Conservation (phyloP, 1,140 invertebrate species). For the Aphis gossypii region DNA sequence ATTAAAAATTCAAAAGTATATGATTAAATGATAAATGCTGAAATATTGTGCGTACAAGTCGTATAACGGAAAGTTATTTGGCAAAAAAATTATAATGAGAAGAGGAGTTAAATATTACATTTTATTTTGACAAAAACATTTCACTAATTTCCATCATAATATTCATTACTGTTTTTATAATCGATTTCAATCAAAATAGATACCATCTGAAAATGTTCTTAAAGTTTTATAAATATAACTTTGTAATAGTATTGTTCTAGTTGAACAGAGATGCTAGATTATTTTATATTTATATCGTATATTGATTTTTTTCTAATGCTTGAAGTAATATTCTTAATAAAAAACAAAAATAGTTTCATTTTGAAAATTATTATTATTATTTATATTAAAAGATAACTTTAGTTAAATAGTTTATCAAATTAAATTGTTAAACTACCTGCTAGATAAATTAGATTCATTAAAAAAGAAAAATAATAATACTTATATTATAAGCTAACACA, state of each 20-base stretch:
- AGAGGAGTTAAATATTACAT: neutral
- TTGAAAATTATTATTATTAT: neutral
- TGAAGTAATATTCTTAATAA: neutral
- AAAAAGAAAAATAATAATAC: neutral
- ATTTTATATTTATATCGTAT: neutral
- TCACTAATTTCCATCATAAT: neutral
- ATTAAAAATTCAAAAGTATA: neutral
- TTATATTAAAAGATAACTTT: too few relatives aligned
- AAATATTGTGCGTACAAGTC: neutral
- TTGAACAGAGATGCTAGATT: neutral
- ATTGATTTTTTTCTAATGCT: neutral
- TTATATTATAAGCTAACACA: too few relatives aligned
- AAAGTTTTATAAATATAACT: neutral
- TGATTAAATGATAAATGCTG: neutral
- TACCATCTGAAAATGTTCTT: too few relatives aligned
- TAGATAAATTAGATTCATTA: neutral
- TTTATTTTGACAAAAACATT: neutral
- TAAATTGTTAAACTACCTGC: neutral
- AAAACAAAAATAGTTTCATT: neutral
- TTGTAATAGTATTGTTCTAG: neutral
- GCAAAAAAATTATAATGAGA: neutral
- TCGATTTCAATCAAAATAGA: neutral
- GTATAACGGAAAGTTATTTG: neutral
- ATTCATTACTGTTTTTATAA: neutral
- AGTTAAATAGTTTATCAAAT: too few relatives aligned